Percentiles rank a stretch among this genome's conserved stretches.
Evolutionary conservation across 2,888 invertebrate species (phyloP).

Genomic region (Cylloceria caligata): DNA sequence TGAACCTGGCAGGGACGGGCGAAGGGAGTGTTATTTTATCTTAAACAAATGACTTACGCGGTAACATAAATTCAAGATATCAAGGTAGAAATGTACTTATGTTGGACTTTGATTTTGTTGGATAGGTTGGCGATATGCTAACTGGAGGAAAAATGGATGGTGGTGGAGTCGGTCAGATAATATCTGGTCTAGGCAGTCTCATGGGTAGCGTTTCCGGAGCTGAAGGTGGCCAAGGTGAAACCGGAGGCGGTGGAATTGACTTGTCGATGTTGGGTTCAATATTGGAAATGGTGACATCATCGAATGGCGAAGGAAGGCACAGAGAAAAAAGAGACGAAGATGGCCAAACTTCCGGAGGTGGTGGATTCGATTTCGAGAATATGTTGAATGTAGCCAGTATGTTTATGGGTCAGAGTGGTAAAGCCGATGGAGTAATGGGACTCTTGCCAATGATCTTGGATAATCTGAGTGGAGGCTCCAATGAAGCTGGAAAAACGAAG

Average conservation of each 20-base stretch:
- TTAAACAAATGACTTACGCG: too few relatives aligned
- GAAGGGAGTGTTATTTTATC: too few relatives aligned
- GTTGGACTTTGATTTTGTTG: background rate
- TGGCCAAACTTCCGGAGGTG: conserved; percentile 62
- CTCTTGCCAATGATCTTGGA: conserved; percentile 90
- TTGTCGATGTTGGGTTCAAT: conserved; percentile 75
- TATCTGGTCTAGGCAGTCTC: conserved; percentile 80
- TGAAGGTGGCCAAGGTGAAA: conserved; percentile 63
- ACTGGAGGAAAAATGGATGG: conserved; percentile 71
- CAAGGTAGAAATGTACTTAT: background rate
- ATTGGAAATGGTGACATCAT: conserved; percentile 71
- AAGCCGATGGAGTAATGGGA: conserved; percentile 86
- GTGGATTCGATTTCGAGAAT: conserved; percentile 77
- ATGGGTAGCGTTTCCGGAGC: conserved; percentile 70
- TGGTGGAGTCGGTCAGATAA: conserved; percentile 78
- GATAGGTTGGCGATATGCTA: conserved; percentile 73
- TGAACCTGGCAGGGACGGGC: too few relatives aligned
- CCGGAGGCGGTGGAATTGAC: conserved; percentile 73
- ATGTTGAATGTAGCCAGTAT: conserved; percentile 78
- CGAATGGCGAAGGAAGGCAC: conserved; percentile 44
- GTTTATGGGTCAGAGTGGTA: conserved; percentile 81
- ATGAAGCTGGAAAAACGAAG: conserved; percentile 87
- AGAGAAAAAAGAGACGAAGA: conserved; percentile 56
- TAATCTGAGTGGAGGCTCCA: conserved; percentile 88
- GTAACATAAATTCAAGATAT: background rate